Base-by-base conservation (phyloP, 2,888 invertebrate genomes). In the Myopa testacea region DNA sequence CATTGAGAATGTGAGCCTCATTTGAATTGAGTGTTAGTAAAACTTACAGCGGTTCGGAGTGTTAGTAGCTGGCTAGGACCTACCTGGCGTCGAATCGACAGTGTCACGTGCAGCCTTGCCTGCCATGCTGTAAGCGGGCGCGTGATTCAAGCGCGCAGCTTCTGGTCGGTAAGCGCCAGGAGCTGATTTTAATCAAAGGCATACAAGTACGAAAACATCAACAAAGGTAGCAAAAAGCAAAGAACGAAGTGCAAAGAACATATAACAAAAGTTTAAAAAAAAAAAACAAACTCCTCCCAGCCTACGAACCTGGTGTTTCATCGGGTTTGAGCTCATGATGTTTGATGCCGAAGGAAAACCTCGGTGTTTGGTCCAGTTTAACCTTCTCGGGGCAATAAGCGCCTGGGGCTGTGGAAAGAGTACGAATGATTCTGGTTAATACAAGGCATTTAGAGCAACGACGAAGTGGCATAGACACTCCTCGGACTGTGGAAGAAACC, bases 191-290 rank as follows among this genome's bases (percentile, higher is more conserved):
- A 79, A 80, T 14, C 3, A 76, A 55, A 72, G 50, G 71, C 12
- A 55, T 26, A 73, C 19, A 26, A n/a, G 8, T 60, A 73, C 26
- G 38, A 34, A 34, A 55, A 60, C n/a, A 58, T 14, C 12, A 37
- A 65, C 65, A 4, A 10, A 34, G 3, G 19, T 45, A 89, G 67
- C 95, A 94, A 86, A 95, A 93, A 5, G 94, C 94, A 86, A 92
- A 55, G n/a, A 71, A 55, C 37, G 14, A 26, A 26, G 16, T 12
- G 40, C 62, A 63, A 37, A n/a, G 37, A 52, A 26, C 65, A 16
- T 34, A 26, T 10, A 6, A 45, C 6, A 8, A 45, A 10, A 45
- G 3, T 45, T 1, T 10, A 62, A 78, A 60, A 74, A 75, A 75
- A 37, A 77, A 77, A 80, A 58, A 63, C 45, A 73, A 65, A 34